Evolutionary conservation across 1,140 invertebrate species (phyloP).

Genomic region (Bombus polaris): DNA sequence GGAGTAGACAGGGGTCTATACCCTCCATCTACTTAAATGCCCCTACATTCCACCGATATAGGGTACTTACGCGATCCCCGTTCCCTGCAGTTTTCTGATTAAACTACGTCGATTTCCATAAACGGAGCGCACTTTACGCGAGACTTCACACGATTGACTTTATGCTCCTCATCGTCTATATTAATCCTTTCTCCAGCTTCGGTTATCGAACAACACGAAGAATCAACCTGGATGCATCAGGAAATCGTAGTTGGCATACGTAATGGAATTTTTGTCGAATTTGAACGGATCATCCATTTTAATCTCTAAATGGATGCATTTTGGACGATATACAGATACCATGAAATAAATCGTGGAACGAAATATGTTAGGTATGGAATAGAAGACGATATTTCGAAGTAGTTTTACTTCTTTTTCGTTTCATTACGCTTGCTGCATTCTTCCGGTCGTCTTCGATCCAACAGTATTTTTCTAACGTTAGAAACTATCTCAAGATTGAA

Average conservation of each 20-base stretch:
- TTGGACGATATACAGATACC: neutral
- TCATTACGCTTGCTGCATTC: neutral
- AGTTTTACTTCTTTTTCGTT: neutral
- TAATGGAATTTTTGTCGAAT: neutral
- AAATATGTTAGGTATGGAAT: neutral
- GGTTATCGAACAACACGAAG: neutral
- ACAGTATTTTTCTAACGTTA: neutral
- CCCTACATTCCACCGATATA: slow-evolving; percentile 63
- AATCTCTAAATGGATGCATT: slow-evolving; percentile 1
- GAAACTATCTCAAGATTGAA: too few species aligned
- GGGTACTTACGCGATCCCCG: slow-evolving; percentile 52
- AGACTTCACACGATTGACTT: slow-evolving; percentile 60
- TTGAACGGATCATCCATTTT: neutral
- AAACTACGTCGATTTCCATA: slow-evolving; percentile 65
- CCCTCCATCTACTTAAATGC: slow-evolving; percentile 72
- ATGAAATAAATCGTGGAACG: neutral
- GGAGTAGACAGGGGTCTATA: slow-evolving; percentile 70
- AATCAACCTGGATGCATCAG: neutral
- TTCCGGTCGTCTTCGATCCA: neutral
- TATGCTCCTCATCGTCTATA: slow-evolving; percentile 20
- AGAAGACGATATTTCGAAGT: neutral
- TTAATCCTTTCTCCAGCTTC: slow-evolving; percentile 45
- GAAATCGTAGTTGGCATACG: neutral
- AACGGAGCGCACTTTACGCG: slow-evolving; percentile 52
- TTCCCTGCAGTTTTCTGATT: slow-evolving; percentile 68